Percentiles rank a stretch among this genome's conserved stretches.
Evolutionary conservation across 2,797 vertebrate genomes (phyloP).

Genomic region (Otolemur crassicaudatus): DNA sequence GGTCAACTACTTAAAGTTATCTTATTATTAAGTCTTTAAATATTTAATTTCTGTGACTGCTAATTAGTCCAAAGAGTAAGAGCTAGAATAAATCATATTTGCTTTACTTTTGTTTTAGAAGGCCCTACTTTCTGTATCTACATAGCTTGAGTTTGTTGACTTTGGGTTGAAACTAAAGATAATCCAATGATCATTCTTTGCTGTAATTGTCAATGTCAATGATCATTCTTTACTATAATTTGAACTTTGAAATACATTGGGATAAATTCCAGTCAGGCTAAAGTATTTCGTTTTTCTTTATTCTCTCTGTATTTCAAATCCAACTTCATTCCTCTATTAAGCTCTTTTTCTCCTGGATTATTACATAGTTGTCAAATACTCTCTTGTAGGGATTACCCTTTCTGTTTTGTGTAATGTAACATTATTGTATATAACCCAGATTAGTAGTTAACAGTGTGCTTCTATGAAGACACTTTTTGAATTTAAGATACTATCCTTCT

Average conservation of each 20-base stretch:
- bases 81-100: constrained; percentile 40
- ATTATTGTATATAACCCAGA: constrained; percentile 20
- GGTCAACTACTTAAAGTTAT: not conserved
- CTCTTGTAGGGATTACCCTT: not conserved
- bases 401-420: not conserved
- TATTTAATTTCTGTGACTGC: constrained; percentile 34
- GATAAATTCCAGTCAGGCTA: constrained; percentile 30
- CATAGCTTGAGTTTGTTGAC: constrained; percentile 20
- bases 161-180: constrained; percentile 55
- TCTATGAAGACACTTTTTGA: constrained; percentile 52
- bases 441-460: constrained; percentile 38
- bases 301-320: constrained; percentile 17
- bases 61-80: not conserved
- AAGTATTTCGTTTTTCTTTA: constrained; percentile 57
- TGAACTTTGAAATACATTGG: constrained; percentile 43
- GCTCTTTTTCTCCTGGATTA: constrained; percentile 13
- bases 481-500: not conserved
- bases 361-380: constrained; percentile 24
- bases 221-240: constrained; percentile 17
- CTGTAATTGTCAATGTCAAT: constrained; percentile 13
- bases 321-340: constrained; percentile 49
- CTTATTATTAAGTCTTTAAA: constrained; percentile 24
- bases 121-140: not conserved
- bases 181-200: constrained; percentile 21
- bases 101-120: constrained; percentile 32